Conservation (phyloP, 37 sponge, comb jelly and placozoan genomes). For the Ephydatia muelleri region DNA sequence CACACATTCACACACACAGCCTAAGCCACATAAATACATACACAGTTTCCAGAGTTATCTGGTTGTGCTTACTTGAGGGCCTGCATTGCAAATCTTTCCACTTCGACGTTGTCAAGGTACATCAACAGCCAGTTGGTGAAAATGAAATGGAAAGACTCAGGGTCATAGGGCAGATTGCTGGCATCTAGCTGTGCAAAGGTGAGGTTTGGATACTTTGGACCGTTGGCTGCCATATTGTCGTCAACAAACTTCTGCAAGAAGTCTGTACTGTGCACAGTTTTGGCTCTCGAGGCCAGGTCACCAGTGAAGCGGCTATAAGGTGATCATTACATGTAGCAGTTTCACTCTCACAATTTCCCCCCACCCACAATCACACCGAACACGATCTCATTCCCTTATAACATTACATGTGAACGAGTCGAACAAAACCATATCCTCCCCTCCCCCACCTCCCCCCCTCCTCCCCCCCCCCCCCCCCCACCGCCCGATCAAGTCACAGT, state of each 20-base stretch:
- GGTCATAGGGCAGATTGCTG: slow-evolving; percentile 31
- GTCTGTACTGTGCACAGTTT: slow-evolving; percentile 41
- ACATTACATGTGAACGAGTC: too few species aligned
- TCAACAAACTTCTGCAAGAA: slow-evolving; percentile 62
- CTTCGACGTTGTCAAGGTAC: slow-evolving; percentile 61
- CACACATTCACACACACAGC: too few species aligned
- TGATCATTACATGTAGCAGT: too few species aligned
- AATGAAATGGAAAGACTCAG: slow-evolving; percentile 35
- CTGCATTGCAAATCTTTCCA: slow-evolving; percentile 7
- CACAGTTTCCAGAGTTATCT: not conserved
- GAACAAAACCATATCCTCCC: too few species aligned
- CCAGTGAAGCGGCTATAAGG: slow-evolving; percentile 48
- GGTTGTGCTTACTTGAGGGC: slow-evolving; percentile 20
- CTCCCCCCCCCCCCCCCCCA: too few species aligned
- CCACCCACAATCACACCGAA: too few species aligned
- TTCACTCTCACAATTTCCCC: too few species aligned
- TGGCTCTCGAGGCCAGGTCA: slow-evolving; percentile 45
- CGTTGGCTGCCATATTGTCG: slow-evolving; percentile 48
- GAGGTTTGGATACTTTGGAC: slow-evolving; percentile 20
- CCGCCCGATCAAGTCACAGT: too few species aligned
- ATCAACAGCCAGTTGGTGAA: slow-evolving; percentile 73
- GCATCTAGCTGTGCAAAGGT: slow-evolving; percentile 43
- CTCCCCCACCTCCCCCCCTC: too few species aligned
- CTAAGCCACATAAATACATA: not conserved
- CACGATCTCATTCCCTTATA: too few species aligned